phyloP scores from a whole-genome alignment of 2,113 vertebrate genomes.

The Pterophyllum scalare region DNA sequence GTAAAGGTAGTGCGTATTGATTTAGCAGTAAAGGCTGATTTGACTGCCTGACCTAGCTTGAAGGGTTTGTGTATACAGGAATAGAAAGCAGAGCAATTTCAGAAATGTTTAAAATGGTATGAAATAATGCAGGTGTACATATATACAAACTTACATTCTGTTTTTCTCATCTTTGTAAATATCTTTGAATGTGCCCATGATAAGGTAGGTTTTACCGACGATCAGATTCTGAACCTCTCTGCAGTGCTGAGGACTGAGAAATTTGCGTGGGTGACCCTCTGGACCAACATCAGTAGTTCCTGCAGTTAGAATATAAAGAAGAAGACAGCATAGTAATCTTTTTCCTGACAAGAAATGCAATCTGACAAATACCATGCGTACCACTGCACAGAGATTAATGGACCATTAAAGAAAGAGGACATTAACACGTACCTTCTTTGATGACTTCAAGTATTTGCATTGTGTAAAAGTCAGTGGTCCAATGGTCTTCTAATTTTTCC shows the following conservation, averaged over 20 bases:
- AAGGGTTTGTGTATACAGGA: no score
- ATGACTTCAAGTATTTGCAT: slow-evolving; percentile 42
- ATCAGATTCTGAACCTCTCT: slow-evolving; percentile 34
- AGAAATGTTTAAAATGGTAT: no score
- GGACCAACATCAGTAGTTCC: slow-evolving; percentile 31
- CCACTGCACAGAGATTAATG: not conserved
- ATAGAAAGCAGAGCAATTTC: no score
- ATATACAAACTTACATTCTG: not conserved
- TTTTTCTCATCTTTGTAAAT: not conserved
- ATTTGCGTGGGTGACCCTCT: slow-evolving; percentile 5
- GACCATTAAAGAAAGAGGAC: not conserved
- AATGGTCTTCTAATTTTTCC: not conserved
- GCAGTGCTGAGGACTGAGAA: slow-evolving; percentile 51
- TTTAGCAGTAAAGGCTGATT: no score
- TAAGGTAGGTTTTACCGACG: slow-evolving; percentile 55
- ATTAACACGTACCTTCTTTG: slow-evolving; percentile 60
- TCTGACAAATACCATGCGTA: not conserved
- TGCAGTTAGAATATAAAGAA: slow-evolving; percentile 4
- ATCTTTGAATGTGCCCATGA: slow-evolving; percentile 59
- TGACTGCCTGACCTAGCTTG: no score
- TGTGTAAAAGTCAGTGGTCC: slow-evolving; percentile 53
- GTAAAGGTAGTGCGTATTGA: no score
- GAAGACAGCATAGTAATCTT: not conserved
- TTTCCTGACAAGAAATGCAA: not conserved
- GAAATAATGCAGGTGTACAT: not conserved